Base-by-base conservation (phyloP, 2,113 vertebrate genomes). In the Dendropsophus ebraccatus region DNA sequence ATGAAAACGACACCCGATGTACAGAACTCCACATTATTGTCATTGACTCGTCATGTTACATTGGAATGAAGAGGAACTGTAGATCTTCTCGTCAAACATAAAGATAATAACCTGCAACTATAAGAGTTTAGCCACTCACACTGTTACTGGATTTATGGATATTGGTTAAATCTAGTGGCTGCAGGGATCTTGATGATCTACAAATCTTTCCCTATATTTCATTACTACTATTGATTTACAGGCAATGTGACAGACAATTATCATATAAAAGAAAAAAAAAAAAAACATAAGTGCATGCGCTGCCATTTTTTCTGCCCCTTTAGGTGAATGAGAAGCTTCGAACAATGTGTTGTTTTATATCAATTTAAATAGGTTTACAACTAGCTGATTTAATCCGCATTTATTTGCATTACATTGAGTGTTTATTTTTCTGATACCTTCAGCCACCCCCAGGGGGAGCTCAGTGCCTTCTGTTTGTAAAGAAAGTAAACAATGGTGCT, bases 1-100 rank as follows among this genome's bases (percentile, higher is more conserved):
- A 81, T 19, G 69, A 32, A 62, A 28, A 67, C 37, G 65, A n/a
- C 78, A 49, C 25, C 85, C 78, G 74, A 87, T 87, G 47, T 49
- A 21, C 49, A 17, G 30, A 28, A 10, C 25, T 54, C 54, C 37
- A 72, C 70, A 10, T 47, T n/a, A 50, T 75, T 69, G 50, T 69
- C 45, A 81, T 60, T 4, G 49, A 60, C 50, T 25, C 32, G 17
- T 50, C 76, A 58, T 16, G 17, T 23, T 28, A 28, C 35, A 45
- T 16, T 65, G 14, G 60, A n/a, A 58, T 60, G n/a, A 56, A 14
- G 45, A 49, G 16, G 54, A 23, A 58, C 21, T 19, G 62, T 25
- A 52, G 52, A 72, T 32, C 16, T 50, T n/a, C 41, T 32, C 23
- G 60, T 35, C 52, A 23, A n/a, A 25, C 2, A 12, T 35, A 45